Evolutionary conservation across 2,888 invertebrate genomes (phyloP), one percentile per base, ranked within the genome.

Genomic region (Apamea epomidion): DNA sequence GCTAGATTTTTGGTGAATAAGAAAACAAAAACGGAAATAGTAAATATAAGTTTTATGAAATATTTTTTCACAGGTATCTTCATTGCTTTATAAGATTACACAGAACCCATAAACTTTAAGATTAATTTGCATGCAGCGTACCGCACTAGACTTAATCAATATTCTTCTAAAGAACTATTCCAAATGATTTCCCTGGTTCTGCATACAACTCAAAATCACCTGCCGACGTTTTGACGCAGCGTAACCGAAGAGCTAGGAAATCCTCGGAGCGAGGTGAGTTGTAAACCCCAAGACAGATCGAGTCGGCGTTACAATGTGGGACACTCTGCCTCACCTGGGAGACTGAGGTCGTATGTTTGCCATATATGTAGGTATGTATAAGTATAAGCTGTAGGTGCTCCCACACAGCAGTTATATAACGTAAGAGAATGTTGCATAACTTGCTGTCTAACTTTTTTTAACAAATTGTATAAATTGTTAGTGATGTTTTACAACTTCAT

Each of bases 251-350:
- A 76, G 60, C 77, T 60, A 37, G 25, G 25, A 10, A 71, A 71
- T 65, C 84, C 67, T 77, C 42, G 78, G 60, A 51, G 70, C 32
- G 48, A 58, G 54, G 45, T 76, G 37, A 18, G 45, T 37, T 62
- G 32, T 18, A 71, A 71, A 77, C 2, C 58, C n/a, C 60, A 51
- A 71, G 78, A 71, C 32, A 71, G 70, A 83, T 77, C 51, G 42
- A 67, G 48, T 45, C 29, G 54, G 58, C 65, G 25, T 29, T 18
- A 29, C 69, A 69, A 45, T 58, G 58, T 48, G n/a, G 14, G n/a
- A 42, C 62, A n/a, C 5, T n/a, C 1, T 60, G 58, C 12, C 25
- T 32, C n/a, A 77, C 58, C 60, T 62, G 51, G 45, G n/a, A 54
- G 42, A 82, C 16, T 71, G 48, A n/a, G 3, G n/a, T 16, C 1